Base-by-base conservation (phyloP, 2,888 invertebrate species). In the Xylota segnis region DNA sequence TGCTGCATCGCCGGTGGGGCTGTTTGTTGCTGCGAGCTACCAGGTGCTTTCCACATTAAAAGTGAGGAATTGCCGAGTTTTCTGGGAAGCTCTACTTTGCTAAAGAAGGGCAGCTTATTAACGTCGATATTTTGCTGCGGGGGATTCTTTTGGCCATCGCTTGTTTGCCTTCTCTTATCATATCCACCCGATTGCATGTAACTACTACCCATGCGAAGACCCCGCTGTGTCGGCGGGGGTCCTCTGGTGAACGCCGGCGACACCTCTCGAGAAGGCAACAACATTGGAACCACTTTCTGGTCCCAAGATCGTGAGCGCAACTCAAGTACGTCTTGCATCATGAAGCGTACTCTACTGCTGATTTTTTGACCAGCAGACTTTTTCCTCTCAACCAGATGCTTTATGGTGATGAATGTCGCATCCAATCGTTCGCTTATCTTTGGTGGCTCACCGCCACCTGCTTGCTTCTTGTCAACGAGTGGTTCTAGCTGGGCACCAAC, bases 291-390 rank as follows among this genome's bases (percentile, higher is more conserved):
- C 7, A 34, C 37, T 7, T 72, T 74, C 52, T 91, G 91, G 87
- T 91, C 91, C 91, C 91, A 91, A 34, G 88, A 89, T 3, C 91
- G 90, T 0, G 87, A 43, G 6, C 91, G 89, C 56, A 91, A 83
- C 32, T 91, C 91, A 0, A 91, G 83, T 5, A 91, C 90, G 86
- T 91, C 91, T 79, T 91, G 92, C 90, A 91, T 89, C 92, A 91
- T 91, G 59, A 91, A 91, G 0, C 92, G 89, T 7, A 91, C 91
- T 27, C 91, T 89, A 56, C 92, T 91, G 86, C 91, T 91, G 0
- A 91, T 90, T 88, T 90, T 91, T 14, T 58, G 32, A 2, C 71
- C 79, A 9, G 47, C 6, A 16, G 58, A 52, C 18, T 77, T 81
- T n/a, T 83, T 83, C 7, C 70, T 79, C 1, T 71, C 66, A 9